These are phyloP conservation scores for Eurois occulta DNA, from an alignment of 2,888 invertebrate genomes.

Conservation along the genomic window DNA sequence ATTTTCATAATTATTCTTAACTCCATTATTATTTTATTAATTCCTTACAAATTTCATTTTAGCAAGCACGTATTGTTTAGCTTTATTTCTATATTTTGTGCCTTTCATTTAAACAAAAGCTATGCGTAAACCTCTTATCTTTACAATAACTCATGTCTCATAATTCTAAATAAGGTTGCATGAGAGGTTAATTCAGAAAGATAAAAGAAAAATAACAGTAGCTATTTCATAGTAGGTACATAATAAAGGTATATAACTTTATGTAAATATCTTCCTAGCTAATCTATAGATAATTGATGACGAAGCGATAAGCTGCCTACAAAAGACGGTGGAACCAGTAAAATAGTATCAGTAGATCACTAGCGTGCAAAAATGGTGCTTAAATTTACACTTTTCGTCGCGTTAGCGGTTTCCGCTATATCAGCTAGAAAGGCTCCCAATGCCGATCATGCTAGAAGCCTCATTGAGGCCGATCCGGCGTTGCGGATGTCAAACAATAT, in stretches of 20 bases:
- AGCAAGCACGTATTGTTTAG: neutral
- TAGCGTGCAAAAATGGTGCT: conserved; percentile 68
- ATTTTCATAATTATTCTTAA: neutral
- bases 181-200: neutral
- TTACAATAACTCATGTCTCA: neutral
- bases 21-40: neutral
- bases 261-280: conserved; percentile 14
- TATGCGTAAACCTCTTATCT: too few relatives aligned
- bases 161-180: neutral
- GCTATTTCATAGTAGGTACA: neutral
- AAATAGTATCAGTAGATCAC: conserved; percentile 42
- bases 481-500: conserved; percentile 69
- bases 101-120: too few relatives aligned
- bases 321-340: conserved; percentile 43
- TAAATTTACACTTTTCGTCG: conserved; percentile 64
- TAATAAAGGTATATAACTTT: neutral
- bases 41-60: neutral
- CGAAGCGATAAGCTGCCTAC: conserved; percentile 57
- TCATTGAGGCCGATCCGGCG: conserved; percentile 58
- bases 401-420: conserved; percentile 61
- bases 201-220: neutral
- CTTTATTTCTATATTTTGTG: neutral
- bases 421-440: conserved; percentile 73
- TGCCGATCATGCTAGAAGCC: conserved; percentile 71
- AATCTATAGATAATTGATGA: conserved; percentile 55